Conservation (phyloP, 2,113 vertebrate genomes). For the Lepidiolamprologus cunningtoni region DNA sequence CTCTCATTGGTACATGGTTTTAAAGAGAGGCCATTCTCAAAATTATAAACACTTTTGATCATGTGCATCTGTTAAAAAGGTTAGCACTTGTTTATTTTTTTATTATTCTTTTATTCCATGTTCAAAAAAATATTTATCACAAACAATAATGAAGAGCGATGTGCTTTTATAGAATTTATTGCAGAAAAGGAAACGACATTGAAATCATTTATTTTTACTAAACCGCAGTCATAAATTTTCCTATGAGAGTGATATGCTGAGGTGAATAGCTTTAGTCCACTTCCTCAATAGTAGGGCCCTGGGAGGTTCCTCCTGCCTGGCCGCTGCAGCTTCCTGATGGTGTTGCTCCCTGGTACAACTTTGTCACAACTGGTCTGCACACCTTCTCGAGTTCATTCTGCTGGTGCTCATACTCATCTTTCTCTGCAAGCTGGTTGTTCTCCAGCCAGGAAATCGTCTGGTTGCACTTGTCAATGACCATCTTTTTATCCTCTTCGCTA, state of each 20-base stretch:
- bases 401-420: conserved; percentile 59
- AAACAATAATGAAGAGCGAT: background rate
- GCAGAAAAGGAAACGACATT: background rate
- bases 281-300: conserved; percentile 62
- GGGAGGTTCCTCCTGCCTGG: conserved; percentile 11
- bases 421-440: conserved; percentile 64
- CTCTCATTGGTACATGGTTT: background rate
- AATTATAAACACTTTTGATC: background rate
- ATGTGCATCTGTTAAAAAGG: background rate
- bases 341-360: conserved; percentile 50
- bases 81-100: background rate
- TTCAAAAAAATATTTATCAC: background rate
- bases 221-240: background rate
- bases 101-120: background rate
- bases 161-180: background rate
- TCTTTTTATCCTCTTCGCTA: conserved; percentile 53
- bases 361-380: conserved; percentile 55
- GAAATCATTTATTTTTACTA: background rate
- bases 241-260: background rate
- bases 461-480: conserved; percentile 57
- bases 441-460: conserved; percentile 59
- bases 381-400: conserved; percentile 59
- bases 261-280: conserved; percentile 38
- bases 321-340: conserved; percentile 15
- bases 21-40: background rate